A percentile compares a stretch with the other conserved stretches of the same genome.
Evolutionary conservation across 2,888 invertebrate species (phyloP).

Genomic region (Cryptops parisi): DNA sequence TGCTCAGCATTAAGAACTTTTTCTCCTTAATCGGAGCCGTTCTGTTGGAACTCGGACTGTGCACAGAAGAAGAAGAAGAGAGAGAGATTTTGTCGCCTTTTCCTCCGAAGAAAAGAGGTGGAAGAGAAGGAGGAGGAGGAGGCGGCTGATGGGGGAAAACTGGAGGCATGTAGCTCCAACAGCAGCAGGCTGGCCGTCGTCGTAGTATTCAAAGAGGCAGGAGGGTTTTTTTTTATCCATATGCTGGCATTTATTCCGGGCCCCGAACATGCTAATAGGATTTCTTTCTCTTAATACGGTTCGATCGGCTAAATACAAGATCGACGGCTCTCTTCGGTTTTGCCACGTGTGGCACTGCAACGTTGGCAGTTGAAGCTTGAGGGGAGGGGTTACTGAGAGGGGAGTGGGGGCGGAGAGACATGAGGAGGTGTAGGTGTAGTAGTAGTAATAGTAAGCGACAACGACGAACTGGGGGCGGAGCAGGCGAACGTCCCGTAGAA

Average conservation of each 20-base stretch:
- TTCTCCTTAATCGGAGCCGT: neutral
- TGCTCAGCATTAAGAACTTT: slow-evolving; percentile 9
- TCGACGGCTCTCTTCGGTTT: slow-evolving; percentile 8
- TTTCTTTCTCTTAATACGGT: slow-evolving; percentile 17
- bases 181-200: neutral
- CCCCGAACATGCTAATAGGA: slow-evolving; percentile 17
- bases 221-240: slow-evolving; percentile 13
- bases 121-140: neutral
- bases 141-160: neutral
- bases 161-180: neutral
- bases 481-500: too few relatives aligned
- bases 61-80: neutral
- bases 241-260: slow-evolving; percentile 16
- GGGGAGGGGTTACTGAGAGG: neutral
- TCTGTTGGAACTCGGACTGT: neutral
- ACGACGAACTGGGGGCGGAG: too few relatives aligned
- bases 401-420: too few relatives aligned
- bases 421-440: too few relatives aligned
- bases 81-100: neutral
- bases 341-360: neutral
- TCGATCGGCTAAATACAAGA: slow-evolving; percentile 14
- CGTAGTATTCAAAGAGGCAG: too few relatives aligned
- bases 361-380: neutral
- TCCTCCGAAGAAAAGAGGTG: neutral
- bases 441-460: too few relatives aligned